These are phyloP conservation scores for Pithys albifrons DNA, from an alignment of 2,113 vertebrate genomes.

Conservation along the genomic window DNA sequence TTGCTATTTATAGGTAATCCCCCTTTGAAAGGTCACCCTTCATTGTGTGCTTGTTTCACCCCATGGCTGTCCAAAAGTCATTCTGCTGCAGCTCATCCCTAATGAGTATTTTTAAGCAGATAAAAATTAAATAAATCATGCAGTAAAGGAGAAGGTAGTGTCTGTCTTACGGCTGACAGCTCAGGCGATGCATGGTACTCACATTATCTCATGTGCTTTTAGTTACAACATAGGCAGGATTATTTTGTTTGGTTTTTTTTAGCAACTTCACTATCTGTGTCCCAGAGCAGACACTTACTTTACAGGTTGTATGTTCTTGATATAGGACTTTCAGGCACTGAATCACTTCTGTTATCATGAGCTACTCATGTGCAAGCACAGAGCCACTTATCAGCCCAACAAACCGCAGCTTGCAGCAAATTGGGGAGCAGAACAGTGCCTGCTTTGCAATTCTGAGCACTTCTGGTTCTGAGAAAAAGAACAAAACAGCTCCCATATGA, in stretches of 20 bases:
- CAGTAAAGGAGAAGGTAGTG: neutral
- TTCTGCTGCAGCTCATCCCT: neutral
- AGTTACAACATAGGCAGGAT: neutral
- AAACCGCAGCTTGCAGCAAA: neutral
- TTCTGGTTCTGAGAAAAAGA: conserved; percentile 1
- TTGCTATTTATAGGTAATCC: conserved; percentile 77
- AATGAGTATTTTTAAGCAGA: conserved; percentile 1
- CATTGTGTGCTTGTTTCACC: conserved; percentile 51
- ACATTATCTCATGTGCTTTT: neutral
- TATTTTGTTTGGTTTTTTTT: neutral
- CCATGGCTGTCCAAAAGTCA: conserved; percentile 35
- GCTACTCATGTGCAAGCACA: neutral
- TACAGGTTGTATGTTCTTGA: conserved; percentile 19
- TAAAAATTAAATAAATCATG: conserved; percentile 42
- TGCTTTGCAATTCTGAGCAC: neutral
- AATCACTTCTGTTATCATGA: neutral
- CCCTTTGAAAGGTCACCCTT: conserved; percentile 72
- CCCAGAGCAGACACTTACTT: conserved; percentile 4
- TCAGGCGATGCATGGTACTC: neutral
- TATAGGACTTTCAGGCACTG: neutral
- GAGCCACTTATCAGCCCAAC: conserved; percentile 7
- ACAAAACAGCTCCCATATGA: neutral
- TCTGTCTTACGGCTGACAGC: neutral
- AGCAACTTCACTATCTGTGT: neutral
- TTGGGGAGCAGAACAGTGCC: neutral